phyloP scores from a whole-genome alignment of 2,888 invertebrate genomes.

The Ormyrus thymus region DNA sequence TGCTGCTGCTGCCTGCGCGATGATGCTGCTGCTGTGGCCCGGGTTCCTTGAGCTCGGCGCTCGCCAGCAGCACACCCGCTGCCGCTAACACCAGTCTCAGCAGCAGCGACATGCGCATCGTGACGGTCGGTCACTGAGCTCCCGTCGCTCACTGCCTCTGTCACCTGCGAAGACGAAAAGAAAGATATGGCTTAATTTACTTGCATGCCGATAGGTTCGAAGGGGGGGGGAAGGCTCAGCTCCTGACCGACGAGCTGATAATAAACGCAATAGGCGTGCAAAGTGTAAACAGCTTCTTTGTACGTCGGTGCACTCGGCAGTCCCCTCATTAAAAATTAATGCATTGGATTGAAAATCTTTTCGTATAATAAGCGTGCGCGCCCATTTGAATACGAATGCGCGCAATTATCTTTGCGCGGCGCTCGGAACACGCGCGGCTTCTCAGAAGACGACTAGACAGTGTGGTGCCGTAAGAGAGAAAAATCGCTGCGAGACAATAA shows the following conservation, averaged over 20 bases:
- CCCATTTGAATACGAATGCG: no score
- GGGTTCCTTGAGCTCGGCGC: constrained; percentile 75
- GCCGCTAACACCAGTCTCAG: constrained; percentile 73
- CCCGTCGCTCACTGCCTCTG: constrained; percentile 65
- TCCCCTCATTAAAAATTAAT: constrained; percentile 4
- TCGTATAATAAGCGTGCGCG: no score
- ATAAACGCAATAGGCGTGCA: no score
- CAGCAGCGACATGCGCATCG: constrained; percentile 73
- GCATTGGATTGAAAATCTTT: constrained; percentile 6
- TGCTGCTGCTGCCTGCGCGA: constrained; percentile 62
- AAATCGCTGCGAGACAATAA: background rate
- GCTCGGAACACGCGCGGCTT: background rate
- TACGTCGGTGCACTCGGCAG: no score
- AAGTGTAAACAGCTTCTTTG: no score
- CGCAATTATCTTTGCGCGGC: background rate
- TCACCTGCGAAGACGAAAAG: constrained; percentile 35
- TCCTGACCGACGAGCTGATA: no score
- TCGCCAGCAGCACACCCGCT: constrained; percentile 71
- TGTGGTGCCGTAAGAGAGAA: constrained; percentile 31
- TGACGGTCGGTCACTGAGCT: constrained; percentile 66
- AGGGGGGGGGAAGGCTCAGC: no score
- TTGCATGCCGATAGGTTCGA: no score
- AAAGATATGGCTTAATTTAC: no score
- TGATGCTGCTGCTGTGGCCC: constrained; percentile 59
- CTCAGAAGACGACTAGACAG: constrained; percentile 27